phyloP scores from a whole-genome alignment of 2,797 vertebrate genomes.

The Tadarida brasiliensis region DNA sequence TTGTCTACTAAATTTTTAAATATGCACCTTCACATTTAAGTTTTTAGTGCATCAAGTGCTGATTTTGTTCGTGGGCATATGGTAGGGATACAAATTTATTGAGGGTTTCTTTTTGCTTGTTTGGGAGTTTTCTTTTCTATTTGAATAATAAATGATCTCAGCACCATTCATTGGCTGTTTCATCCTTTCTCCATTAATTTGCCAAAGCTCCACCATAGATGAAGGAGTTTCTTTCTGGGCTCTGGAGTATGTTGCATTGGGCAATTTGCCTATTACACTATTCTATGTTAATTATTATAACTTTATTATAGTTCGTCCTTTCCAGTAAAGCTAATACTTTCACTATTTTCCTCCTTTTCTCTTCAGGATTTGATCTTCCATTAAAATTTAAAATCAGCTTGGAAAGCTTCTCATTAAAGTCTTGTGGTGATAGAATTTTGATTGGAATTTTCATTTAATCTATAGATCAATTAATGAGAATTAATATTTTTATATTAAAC shows the following conservation, averaged over 20 bases:
- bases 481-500: constrained; percentile 27
- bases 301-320: neutral
- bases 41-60: neutral
- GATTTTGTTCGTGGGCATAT: neutral
- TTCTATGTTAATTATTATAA: neutral
- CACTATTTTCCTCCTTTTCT: neutral
- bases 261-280: neutral
- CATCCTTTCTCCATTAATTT: neutral
- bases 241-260: neutral
- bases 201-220: neutral
- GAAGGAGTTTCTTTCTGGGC: neutral
- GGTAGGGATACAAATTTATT: neutral
- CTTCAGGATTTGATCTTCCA: constrained; percentile 1
- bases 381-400: constrained; percentile 58
- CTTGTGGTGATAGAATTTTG: neutral
- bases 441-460: constrained; percentile 43
- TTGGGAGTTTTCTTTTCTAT: neutral
- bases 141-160: neutral
- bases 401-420: constrained; percentile 24
- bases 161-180: neutral
- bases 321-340: neutral
- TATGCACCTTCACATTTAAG: neutral
- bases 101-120: neutral
- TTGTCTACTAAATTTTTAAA: neutral
- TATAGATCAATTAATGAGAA: neutral